Conservation (phyloP, 1,140 invertebrate genomes). For the Bombus superbus region DNA sequence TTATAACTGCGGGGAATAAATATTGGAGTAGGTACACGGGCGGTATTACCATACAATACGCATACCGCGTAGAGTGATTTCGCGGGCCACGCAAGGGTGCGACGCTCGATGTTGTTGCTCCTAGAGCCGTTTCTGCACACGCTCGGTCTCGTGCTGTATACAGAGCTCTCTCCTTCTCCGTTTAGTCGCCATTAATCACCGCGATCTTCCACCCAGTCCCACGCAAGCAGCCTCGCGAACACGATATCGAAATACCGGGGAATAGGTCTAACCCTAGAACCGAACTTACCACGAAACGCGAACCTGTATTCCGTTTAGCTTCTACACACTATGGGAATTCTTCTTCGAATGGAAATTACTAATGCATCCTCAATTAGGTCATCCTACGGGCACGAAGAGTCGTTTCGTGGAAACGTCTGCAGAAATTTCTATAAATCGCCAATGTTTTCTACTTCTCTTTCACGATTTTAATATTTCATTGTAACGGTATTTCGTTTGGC, state of each 20-base stretch:
- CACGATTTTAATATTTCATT: not conserved
- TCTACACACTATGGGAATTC: slow-evolving; percentile 9
- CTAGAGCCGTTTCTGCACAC: slow-evolving; percentile 54
- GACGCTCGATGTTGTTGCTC: slow-evolving; percentile 65
- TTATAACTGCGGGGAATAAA: slow-evolving; percentile 70
- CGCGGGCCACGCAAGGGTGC: slow-evolving; percentile 69
- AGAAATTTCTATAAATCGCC: no score
- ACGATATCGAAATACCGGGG: slow-evolving; percentile 64
- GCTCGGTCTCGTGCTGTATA: slow-evolving; percentile 22
- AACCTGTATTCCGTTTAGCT: slow-evolving; percentile 16
- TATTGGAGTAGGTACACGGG: slow-evolving; percentile 71
- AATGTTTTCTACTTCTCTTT: no score
- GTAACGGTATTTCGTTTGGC: not conserved
- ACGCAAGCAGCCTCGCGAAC: slow-evolving; percentile 52
- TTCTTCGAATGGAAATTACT: slow-evolving; percentile 8
- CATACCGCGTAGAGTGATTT: slow-evolving; percentile 70
- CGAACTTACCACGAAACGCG: slow-evolving; percentile 45
- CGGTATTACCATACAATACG: slow-evolving; percentile 73
- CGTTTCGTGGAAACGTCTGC: not conserved
- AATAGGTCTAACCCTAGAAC: slow-evolving; percentile 51
- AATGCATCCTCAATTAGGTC: not conserved
- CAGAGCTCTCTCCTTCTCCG: slow-evolving; percentile 47
- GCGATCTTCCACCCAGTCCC: slow-evolving; percentile 66
- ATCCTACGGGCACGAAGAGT: not conserved
- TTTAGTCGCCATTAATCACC: slow-evolving; percentile 69